Evolutionary conservation across 2,797 vertebrate species (phyloP).

Genomic region (Streptopelia turtur): DNA sequence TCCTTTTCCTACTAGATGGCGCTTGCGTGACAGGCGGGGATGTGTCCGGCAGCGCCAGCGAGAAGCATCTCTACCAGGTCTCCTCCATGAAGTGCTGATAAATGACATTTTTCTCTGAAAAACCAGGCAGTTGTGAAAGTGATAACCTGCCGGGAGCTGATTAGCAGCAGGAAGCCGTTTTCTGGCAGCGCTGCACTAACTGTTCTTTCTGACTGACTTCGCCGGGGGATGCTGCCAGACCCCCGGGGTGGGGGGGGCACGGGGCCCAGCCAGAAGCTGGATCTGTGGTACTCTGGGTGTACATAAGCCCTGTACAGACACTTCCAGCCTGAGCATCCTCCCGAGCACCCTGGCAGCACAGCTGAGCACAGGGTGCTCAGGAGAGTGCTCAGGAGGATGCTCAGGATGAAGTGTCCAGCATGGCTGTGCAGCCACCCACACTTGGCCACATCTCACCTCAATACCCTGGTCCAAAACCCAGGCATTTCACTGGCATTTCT

Average conservation of each 20-base stretch:
- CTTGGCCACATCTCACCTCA: background rate
- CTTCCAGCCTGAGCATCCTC: background rate
- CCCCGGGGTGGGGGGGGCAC: rapidly evolving
- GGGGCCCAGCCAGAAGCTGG: background rate
- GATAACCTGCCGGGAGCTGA: slow-evolving; percentile 15
- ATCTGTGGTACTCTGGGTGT: rapidly evolving
- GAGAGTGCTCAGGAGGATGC: background rate
- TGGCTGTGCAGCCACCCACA: rapidly evolving
- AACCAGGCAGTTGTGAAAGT: background rate
- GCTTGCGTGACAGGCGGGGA: background rate
- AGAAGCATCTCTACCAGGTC: slow-evolving; percentile 7
- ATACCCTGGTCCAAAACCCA: background rate
- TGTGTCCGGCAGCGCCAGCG: background rate
- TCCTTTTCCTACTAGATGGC: slow-evolving; percentile 63
- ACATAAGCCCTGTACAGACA: background rate
- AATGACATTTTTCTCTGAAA: slow-evolving; percentile 33
- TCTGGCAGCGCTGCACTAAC: rapidly evolving
- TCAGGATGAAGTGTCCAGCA: rapidly evolving
- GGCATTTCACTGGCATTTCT: background rate
- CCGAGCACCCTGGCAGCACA: background rate
- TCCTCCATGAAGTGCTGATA: background rate
- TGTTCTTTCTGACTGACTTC: background rate
- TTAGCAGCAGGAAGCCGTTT: background rate
- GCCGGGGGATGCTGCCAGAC: background rate
- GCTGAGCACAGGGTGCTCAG: background rate